A percentile compares a stretch with the other conserved stretches of the same genome.
These are phyloP conservation scores for Drymodes brunneopygia DNA, from an alignment of 2,113 vertebrate species.

Conservation along the genomic window DNA sequence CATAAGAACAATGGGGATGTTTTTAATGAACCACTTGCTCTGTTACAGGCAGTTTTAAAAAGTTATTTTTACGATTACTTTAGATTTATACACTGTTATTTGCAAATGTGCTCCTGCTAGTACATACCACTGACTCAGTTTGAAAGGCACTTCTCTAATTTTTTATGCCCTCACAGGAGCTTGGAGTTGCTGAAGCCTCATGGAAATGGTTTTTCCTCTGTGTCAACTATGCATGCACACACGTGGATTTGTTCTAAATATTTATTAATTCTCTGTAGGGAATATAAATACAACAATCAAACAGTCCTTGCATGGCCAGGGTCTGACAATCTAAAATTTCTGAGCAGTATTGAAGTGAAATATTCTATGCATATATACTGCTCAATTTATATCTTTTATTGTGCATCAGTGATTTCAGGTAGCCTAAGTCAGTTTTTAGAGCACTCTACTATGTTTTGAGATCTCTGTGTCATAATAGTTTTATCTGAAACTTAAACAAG, in stretches of 20 bases:
- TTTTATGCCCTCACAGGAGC: background rate
- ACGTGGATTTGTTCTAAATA: background rate
- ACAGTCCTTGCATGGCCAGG: background rate
- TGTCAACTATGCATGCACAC: background rate
- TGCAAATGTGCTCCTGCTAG: background rate
- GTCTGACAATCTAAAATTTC: background rate
- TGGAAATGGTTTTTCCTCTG: background rate
- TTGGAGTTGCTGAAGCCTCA: background rate
- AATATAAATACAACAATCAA: background rate
- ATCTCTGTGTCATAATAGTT: background rate
- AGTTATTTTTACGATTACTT: background rate
- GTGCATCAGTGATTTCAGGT: background rate
- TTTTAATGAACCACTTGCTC: background rate
- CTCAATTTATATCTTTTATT: background rate
- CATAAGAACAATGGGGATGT: background rate
- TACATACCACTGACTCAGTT: background rate
- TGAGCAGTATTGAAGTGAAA: background rate
- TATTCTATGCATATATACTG: background rate
- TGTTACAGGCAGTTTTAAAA: background rate
- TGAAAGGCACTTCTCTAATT: background rate
- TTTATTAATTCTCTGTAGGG: background rate
- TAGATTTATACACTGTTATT: background rate
- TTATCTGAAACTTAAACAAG: background rate
- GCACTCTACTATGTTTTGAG: background rate
- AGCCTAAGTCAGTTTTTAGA: background rate